A percentile compares a stretch with the other conserved stretches of the same genome.
These are phyloP conservation scores for Bombus waltoni DNA, from an alignment of 1,140 invertebrate species.

Conservation along the genomic window DNA sequence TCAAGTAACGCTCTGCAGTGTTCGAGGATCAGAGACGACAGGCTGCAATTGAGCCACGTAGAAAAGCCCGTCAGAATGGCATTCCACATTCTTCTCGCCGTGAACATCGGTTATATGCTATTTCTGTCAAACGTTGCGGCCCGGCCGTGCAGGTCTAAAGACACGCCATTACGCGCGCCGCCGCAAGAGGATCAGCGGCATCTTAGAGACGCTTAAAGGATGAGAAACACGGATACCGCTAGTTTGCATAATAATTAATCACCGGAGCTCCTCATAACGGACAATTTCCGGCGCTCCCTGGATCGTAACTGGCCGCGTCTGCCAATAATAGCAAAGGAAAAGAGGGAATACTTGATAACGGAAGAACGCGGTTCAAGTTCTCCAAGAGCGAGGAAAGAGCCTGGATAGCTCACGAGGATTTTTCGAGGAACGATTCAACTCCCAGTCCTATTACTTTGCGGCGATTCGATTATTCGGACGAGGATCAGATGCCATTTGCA, in stretches of 20 bases:
- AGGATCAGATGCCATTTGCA: too few species aligned
- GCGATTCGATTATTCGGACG: too few species aligned
- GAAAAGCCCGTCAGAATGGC: slow-evolving; percentile 11
- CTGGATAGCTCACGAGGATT: neutral
- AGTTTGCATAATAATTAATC: slow-evolving; percentile 80
- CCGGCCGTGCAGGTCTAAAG: slow-evolving; percentile 21
- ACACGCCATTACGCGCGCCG: slow-evolving; percentile 15
- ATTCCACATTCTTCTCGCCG: neutral
- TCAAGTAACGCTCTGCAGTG: neutral
- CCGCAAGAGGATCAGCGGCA: slow-evolving; percentile 19
- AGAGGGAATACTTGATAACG: slow-evolving; percentile 35
- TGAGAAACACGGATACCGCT: slow-evolving; percentile 68
- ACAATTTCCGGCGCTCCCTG: slow-evolving; percentile 72
- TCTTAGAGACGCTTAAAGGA: slow-evolving; percentile 49
- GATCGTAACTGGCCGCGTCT: slow-evolving; percentile 46
- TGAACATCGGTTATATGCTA: neutral
- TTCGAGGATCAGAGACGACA: neutral
- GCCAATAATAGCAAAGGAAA: slow-evolving; percentile 54
- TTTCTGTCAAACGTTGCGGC: slow-evolving; percentile 22
- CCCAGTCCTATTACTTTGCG: neutral
- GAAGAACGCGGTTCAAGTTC: slow-evolving; percentile 29
- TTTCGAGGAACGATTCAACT: slow-evolving; percentile 20
- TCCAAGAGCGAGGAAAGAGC: neutral
- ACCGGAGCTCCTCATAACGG: slow-evolving; percentile 72
- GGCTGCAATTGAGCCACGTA: slow-evolving; percentile 3